phyloP scores from a whole-genome alignment of 2,797 vertebrate species.

The Borostomias antarcticus region DNA sequence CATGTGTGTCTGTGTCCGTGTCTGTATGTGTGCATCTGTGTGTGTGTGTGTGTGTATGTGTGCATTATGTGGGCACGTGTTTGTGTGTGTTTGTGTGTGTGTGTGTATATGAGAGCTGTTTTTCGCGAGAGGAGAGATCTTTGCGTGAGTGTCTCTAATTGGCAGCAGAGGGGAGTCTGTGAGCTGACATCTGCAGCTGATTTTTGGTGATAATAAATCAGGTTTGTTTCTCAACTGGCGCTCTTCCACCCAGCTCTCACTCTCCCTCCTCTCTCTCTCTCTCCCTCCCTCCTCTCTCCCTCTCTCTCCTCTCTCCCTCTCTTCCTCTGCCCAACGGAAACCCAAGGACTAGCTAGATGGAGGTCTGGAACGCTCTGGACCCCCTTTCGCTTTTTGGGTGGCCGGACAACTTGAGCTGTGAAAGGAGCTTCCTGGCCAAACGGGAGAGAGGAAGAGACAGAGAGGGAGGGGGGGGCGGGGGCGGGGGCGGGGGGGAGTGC shows the following conservation, averaged over 20 bases:
- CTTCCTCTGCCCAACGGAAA: constrained; percentile 69
- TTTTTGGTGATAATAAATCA: constrained; percentile 91
- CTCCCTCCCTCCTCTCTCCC: constrained; percentile 60
- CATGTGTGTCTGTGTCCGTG: background rate
- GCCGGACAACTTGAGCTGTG: constrained; percentile 71
- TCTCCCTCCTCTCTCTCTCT: constrained; percentile 50
- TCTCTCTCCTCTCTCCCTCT: constrained; percentile 46
- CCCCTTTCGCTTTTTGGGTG: constrained; percentile 65
- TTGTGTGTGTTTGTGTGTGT: constrained; percentile 2
- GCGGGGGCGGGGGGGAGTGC: no score
- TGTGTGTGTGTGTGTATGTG: constrained; percentile 4
- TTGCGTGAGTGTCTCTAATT: constrained; percentile 83
- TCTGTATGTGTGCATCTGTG: background rate
- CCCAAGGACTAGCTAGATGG: constrained; percentile 58
- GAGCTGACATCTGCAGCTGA: constrained; percentile 84
- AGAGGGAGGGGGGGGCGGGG: constrained; percentile 39
- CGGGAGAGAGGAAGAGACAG: constrained; percentile 37
- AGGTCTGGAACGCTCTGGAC: constrained; percentile 60
- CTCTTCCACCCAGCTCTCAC: constrained; percentile 73
- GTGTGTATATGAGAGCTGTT: background rate
- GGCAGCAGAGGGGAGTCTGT: constrained; percentile 80
- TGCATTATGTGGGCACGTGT: no score
- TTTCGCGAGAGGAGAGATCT: constrained; percentile 56
- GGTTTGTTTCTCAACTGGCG: constrained; percentile 75
- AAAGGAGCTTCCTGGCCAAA: constrained; percentile 67